Evolutionary conservation across 2,888 invertebrate genomes (phyloP).

Genomic region (Syrista parreyssii): DNA sequence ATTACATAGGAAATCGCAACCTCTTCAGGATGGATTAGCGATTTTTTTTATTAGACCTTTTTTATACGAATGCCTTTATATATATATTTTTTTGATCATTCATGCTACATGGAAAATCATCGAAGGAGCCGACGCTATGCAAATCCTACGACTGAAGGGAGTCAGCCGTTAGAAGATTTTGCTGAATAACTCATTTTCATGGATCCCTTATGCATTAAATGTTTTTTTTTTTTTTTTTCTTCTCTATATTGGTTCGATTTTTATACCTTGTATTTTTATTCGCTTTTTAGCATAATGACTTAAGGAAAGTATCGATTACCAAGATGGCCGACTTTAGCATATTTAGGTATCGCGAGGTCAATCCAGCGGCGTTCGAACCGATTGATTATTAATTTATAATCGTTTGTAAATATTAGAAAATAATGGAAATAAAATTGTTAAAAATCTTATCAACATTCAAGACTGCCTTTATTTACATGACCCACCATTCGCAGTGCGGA

Average conservation of each 20-base stretch:
- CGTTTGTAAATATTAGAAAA: conserved; percentile 61
- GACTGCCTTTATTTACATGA: neutral
- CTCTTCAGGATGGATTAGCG: neutral
- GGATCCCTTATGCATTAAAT: neutral
- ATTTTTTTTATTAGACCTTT: neutral
- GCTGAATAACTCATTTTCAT: conserved; percentile 1
- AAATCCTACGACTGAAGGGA: neutral
- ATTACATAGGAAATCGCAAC: neutral
- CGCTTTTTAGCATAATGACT: neutral
- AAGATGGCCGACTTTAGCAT: neutral
- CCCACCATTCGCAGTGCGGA: neutral
- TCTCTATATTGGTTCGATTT: neutral
- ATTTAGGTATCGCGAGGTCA: neutral
- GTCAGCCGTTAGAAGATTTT: neutral
- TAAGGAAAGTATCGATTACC: neutral
- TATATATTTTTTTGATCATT: neutral
- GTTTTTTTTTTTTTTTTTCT: neutral
- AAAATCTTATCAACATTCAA: conserved; percentile 26
- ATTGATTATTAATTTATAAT: conserved; percentile 59
- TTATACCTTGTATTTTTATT: neutral
- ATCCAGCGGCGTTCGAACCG: conserved; percentile 35
- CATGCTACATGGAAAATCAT: neutral
- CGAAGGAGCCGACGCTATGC: neutral
- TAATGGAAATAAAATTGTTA: conserved; percentile 58
- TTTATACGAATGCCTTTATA: neutral